Conservation (phyloP, 2,797 vertebrate species). For the Oophaga sylvatica region DNA sequence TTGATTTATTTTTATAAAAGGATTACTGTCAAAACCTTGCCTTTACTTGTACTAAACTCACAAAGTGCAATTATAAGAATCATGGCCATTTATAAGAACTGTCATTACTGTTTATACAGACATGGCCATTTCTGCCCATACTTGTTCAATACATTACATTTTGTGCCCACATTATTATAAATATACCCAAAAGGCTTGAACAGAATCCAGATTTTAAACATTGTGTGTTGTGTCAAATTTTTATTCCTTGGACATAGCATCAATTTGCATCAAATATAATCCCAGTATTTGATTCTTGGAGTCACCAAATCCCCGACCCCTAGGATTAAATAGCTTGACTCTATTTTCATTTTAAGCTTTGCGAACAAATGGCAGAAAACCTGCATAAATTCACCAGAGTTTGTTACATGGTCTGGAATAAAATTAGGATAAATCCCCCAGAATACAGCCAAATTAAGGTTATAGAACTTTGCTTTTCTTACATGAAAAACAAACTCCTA, state of each 20-base stretch:
- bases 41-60: not conserved
- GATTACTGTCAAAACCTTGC: not conserved
- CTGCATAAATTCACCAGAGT: not conserved
- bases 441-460: not conserved
- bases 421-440: not conserved
- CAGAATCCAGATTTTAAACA: not conserved
- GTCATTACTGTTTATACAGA: not conserved
- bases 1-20: constrained; percentile 13
- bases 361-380: not conserved
- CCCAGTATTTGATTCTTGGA: constrained; percentile 14
- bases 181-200: constrained; percentile 8
- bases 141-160: not conserved
- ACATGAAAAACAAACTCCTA: not conserved
- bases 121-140: not conserved
- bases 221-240: not conserved
- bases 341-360: constrained; percentile 14
- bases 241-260: constrained; percentile 14
- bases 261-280: constrained; percentile 6
- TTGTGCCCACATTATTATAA: not conserved
- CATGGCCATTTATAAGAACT: not conserved
- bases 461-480: not conserved
- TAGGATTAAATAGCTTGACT: constrained; percentile 1
- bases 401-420: not conserved
- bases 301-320: not conserved
- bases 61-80: constrained; percentile 9